Percentiles rank a stretch among this genome's conserved stretches.
phyloP scores from a whole-genome alignment of 2,113 vertebrate genomes.

The Anhinga anhinga region DNA sequence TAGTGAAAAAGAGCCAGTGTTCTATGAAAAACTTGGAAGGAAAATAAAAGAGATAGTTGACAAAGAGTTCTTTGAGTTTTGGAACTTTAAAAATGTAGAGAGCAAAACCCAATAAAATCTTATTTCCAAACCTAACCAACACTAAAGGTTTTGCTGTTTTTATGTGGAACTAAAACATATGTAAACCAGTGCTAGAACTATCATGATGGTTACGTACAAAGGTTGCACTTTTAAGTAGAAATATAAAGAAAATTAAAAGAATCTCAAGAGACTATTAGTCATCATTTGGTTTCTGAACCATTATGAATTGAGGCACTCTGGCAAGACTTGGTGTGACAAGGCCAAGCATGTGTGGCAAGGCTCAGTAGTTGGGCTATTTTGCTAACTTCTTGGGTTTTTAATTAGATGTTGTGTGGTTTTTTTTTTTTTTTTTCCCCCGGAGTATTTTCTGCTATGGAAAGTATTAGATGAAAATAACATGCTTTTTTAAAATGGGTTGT shows the following conservation, averaged over 20 bases:
- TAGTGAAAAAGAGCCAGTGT: conserved; percentile 19
- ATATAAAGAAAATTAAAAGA: background rate
- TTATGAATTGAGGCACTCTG: background rate
- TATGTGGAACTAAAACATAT: background rate
- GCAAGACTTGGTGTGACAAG: background rate
- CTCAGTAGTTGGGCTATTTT: background rate
- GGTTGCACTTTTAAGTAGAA: background rate
- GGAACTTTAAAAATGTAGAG: background rate
- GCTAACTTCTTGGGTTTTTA: background rate
- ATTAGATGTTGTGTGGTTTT: background rate
- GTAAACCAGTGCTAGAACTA: background rate
- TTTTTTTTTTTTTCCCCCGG: background rate
- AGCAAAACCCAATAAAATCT: background rate
- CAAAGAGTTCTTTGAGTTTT: conserved; percentile 40
- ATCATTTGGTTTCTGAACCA: background rate
- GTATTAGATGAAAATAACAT: background rate
- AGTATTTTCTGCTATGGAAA: background rate
- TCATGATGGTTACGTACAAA: background rate
- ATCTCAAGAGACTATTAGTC: background rate
- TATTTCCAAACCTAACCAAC: background rate
- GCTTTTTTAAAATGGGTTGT: background rate
- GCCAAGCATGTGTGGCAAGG: background rate
- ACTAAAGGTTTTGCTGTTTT: background rate
- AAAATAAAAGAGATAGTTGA: conserved; percentile 19
- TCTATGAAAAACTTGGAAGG: conserved; percentile 27